Conservation (phyloP, 2,797 vertebrate species). For the Poecilia wingei region DNA sequence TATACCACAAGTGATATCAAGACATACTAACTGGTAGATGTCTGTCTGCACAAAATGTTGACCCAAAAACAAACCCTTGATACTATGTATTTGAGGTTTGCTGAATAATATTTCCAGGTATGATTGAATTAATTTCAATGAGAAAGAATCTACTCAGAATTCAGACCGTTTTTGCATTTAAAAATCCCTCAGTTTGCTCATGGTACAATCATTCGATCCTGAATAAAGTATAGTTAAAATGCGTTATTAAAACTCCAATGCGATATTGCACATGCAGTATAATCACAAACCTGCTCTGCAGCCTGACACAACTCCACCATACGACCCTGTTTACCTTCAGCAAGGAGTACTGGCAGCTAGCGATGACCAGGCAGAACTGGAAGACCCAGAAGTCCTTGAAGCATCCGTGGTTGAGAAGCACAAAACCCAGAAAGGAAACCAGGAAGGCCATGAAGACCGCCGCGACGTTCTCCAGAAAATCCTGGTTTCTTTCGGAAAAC, state of each 20-base stretch:
- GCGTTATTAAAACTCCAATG: not conserved
- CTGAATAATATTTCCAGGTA: not conserved
- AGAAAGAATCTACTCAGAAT: not conserved
- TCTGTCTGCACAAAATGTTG: not conserved
- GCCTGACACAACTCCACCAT: not conserved
- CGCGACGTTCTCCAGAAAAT: constrained; percentile 89
- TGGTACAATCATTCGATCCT: not conserved
- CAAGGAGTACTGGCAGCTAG: constrained; percentile 97
- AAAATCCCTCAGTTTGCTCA: not conserved
- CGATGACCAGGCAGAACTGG: constrained; percentile 95
- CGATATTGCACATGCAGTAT: not conserved
- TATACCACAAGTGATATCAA: not conserved
- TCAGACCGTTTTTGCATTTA: not conserved
- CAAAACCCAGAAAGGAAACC: constrained; percentile 93
- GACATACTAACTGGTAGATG: not conserved
- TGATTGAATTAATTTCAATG: not conserved
- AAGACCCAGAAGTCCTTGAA: constrained; percentile 95
- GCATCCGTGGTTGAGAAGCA: constrained; percentile 92
- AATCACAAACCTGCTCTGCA: not conserved
- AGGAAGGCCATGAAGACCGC: constrained; percentile 88
- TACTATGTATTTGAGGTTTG: not conserved
- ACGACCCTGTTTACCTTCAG: constrained; percentile 85
- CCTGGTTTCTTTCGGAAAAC: constrained; percentile 84
- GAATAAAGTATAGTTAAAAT: not conserved
- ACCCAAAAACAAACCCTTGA: not conserved